Percentiles rank a stretch among this genome's conserved stretches.
These are phyloP conservation scores for Gobionotothen gibberifrons DNA, from an alignment of 2,797 vertebrate species.

Conservation along the genomic window DNA sequence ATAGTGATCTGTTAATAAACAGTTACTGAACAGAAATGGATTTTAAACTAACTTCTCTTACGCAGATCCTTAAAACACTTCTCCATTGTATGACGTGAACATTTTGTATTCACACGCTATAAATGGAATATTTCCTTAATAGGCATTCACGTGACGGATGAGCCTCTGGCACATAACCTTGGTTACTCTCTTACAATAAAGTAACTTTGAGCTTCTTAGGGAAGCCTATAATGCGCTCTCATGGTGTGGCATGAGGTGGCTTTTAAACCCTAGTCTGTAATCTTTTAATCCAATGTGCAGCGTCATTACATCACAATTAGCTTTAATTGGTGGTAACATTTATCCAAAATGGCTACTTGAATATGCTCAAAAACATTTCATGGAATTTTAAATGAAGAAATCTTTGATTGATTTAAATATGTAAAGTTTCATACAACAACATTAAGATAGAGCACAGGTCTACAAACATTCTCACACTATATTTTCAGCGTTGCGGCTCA, in stretches of 20 bases:
- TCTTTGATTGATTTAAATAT: not conserved
- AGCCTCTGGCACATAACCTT: constrained; percentile 18
- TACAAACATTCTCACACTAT: constrained; percentile 13
- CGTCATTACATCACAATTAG: constrained; percentile 51
- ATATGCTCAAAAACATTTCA: not conserved
- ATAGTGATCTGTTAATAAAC: not conserved
- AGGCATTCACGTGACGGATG: constrained; percentile 20
- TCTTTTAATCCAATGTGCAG: constrained; percentile 62
- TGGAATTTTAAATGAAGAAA: not conserved
- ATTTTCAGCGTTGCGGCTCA: constrained; percentile 34
- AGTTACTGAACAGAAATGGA: not conserved
- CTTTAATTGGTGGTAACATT: constrained; percentile 19
- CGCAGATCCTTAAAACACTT: not conserved
- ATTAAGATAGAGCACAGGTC: not conserved
- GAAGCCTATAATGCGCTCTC: constrained; percentile 43
- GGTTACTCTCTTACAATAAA: constrained; percentile 43
- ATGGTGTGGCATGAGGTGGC: constrained; percentile 33
- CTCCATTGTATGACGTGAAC: not conserved
- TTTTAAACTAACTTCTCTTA: not conserved
- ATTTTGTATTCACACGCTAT: not conserved
- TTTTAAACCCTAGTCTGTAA: constrained; percentile 53
- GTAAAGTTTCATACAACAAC: not conserved
- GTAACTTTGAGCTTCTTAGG: constrained; percentile 58
- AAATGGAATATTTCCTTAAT: constrained; percentile 13
- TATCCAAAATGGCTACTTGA: not conserved